A percentile compares a stretch with the other conserved stretches of the same genome.
Evolutionary conservation across 2,888 invertebrate species (phyloP).

Genomic region (Alentia gelatinosa): DNA sequence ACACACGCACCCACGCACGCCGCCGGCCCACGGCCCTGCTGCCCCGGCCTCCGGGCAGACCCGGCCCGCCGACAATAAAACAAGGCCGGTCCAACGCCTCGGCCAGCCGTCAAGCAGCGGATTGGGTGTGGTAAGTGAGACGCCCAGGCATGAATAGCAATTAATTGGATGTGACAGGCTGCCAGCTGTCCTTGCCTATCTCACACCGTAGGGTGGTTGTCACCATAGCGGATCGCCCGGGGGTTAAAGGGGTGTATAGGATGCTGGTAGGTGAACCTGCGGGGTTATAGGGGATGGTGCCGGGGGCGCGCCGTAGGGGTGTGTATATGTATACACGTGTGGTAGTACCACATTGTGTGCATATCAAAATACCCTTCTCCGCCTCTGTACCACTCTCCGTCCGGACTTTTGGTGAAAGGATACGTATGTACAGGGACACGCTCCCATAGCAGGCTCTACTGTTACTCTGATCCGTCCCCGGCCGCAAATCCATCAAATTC

Average conservation of each 20-base stretch:
- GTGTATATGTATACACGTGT: not conserved
- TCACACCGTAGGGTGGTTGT: not conserved
- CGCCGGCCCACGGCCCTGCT: not conserved
- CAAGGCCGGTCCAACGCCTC: not conserved
- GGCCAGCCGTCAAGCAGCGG: not conserved
- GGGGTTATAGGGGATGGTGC: not conserved
- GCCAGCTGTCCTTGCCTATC: not conserved
- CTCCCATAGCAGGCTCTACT: not conserved
- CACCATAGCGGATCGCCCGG: not conserved
- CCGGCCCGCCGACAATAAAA: not conserved
- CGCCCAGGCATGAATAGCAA: conserved; percentile 12
- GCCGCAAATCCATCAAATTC: not conserved
- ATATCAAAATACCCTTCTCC: not conserved
- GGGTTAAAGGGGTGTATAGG: not conserved
- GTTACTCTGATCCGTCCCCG: not conserved
- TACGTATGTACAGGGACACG: not conserved
- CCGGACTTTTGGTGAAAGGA: not conserved
- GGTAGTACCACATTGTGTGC: not conserved
- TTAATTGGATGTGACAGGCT: conserved; percentile 19
- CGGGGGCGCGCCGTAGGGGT: not conserved
- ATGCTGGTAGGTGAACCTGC: not conserved
- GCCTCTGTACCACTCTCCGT: not conserved
- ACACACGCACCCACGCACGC: not conserved
- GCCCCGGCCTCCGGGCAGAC: not conserved
- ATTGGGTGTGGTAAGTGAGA: conserved; percentile 34